Conservation (phyloP, 2,113 vertebrate species). For the Antechinus flavipes region DNA sequence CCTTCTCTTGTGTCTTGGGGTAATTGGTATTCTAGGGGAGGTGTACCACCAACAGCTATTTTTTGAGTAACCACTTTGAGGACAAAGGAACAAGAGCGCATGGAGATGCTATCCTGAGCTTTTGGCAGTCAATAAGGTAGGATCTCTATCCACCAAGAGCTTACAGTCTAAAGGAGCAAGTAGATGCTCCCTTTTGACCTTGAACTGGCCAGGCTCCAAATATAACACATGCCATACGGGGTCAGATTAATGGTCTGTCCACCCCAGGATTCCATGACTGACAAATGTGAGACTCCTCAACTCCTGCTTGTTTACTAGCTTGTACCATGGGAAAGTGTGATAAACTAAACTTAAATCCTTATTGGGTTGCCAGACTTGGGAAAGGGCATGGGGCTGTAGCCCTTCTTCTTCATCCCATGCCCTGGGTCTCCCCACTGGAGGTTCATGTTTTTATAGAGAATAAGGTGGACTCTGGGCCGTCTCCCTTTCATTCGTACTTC, state of each 20-base stretch:
- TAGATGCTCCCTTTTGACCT: neutral
- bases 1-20: neutral
- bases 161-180: neutral
- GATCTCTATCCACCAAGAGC: neutral
- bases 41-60: rapidly evolving
- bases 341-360: neutral
- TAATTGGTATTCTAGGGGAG: neutral
- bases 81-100: neutral
- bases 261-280: neutral
- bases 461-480: neutral
- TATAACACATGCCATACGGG: neutral
- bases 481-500: neutral
- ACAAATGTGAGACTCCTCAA: neutral
- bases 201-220: neutral
- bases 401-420: neutral
- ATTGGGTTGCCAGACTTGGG: neutral
- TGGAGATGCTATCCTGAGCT: neutral
- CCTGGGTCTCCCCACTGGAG: neutral
- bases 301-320: neutral
- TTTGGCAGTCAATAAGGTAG: neutral
- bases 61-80: neutral
- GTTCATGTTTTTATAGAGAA: neutral
- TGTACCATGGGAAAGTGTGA: neutral
- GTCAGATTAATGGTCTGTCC: neutral
- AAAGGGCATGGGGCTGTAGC: neutral